Conservation (phyloP, 2,113 vertebrate species). For the Rattus rattus region DNA sequence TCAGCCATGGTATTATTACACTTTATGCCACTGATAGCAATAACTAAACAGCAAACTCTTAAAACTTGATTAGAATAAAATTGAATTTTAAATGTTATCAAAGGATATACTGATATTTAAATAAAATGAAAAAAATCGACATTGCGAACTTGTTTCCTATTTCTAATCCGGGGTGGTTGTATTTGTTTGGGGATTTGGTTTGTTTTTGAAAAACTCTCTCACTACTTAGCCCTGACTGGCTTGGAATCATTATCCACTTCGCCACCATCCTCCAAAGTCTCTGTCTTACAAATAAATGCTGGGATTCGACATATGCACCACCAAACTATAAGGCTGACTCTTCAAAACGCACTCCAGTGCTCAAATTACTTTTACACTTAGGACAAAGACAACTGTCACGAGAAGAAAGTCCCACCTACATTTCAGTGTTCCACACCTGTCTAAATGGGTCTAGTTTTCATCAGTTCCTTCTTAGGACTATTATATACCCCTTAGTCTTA, state of each 20-base stretch:
- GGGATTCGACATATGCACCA: background rate
- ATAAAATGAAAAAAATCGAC: constrained; percentile 34
- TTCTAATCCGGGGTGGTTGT: background rate
- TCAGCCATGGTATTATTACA: constrained; percentile 42
- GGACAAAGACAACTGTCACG: background rate
- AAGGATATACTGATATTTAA: constrained; percentile 51
- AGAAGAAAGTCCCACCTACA: background rate
- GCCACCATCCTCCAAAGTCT: background rate
- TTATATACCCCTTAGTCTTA: background rate
- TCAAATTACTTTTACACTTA: constrained; percentile 56
- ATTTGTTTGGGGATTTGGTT: background rate
- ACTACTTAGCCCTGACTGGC: background rate
- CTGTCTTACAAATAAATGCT: background rate
- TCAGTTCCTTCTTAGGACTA: constrained; percentile 6
- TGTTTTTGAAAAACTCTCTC: background rate
- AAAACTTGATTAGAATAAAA: constrained; percentile 1
- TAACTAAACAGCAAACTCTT: constrained; percentile 28
- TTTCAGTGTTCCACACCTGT: background rate
- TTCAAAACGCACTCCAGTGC: constrained; percentile 18
- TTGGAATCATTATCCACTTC: background rate
- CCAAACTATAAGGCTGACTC: background rate
- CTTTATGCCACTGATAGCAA: constrained; percentile 32
- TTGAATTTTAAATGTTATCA: constrained; percentile 43
- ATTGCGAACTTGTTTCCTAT: background rate
- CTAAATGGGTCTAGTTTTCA: constrained; percentile 15